Evolutionary conservation across 2,888 invertebrate species (phyloP).

Genomic region (Alentia gelatinosa): DNA sequence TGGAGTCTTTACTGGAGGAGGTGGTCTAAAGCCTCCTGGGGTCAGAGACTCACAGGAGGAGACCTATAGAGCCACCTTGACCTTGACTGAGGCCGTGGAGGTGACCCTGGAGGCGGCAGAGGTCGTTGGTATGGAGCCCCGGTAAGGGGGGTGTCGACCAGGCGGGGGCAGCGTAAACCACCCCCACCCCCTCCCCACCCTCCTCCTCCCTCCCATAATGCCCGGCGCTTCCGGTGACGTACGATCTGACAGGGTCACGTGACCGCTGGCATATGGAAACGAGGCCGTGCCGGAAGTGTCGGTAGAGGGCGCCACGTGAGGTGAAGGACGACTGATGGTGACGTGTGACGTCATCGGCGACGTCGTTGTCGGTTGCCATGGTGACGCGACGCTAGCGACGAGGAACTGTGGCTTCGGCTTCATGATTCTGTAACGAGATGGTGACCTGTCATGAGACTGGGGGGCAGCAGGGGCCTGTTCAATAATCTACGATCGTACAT

Average conservation of each 20-base stretch:
- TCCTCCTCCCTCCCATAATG: neutral
- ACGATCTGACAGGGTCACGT: constrained; percentile 52
- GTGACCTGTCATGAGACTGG: too few species aligned
- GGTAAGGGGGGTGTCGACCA: neutral
- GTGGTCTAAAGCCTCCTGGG: neutral
- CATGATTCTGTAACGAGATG: too few species aligned
- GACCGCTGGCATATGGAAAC: constrained; percentile 41
- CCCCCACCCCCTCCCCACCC: neutral
- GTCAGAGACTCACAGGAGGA: neutral
- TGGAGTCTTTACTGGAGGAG: too few species aligned
- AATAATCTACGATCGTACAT: too few species aligned
- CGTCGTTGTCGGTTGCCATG: neutral
- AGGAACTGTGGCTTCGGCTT: neutral
- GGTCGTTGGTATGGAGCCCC: neutral
- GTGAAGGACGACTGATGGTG: constrained; percentile 32
- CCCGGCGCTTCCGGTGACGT: constrained; percentile 28
- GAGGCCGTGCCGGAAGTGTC: constrained; percentile 35
- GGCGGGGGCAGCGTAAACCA: neutral
- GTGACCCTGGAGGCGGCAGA: neutral
- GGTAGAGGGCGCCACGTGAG: constrained; percentile 21
- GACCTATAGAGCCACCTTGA: neutral
- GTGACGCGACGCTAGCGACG: neutral
- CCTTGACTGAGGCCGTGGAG: neutral
- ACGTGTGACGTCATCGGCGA: neutral
- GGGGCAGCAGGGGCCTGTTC: too few species aligned